phyloP scores from a whole-genome alignment of 2,888 invertebrate species.

The Cheilosia impressa region DNA sequence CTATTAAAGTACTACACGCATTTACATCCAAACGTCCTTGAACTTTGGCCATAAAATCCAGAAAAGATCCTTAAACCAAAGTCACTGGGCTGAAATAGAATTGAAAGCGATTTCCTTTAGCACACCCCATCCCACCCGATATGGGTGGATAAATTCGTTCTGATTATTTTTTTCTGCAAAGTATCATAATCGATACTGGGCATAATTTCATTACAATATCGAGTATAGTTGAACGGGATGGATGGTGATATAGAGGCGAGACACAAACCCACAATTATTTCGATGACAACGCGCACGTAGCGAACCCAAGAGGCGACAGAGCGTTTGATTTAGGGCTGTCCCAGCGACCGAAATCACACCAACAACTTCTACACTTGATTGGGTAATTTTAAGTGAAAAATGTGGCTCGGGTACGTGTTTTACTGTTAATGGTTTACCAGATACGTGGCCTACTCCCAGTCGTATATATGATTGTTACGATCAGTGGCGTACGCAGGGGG shows the following conservation, averaged over 20 bases:
- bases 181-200: constrained; percentile 35
- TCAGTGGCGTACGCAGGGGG: too few species aligned
- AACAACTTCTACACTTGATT: constrained; percentile 16
- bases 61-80: constrained; percentile 56
- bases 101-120: constrained; percentile 44
- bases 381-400: constrained; percentile 36
- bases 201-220: constrained; percentile 54
- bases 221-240: constrained; percentile 11
- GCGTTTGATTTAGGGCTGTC: background rate
- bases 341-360: background rate
- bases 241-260: background rate
- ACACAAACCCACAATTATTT: constrained; percentile 34
- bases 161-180: constrained; percentile 2
- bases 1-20: constrained; percentile 42
- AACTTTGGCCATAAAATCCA: constrained; percentile 54
- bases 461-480: too few species aligned
- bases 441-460: too few species aligned
- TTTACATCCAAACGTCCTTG: constrained; percentile 56
- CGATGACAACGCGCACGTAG: constrained; percentile 47
- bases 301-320: constrained; percentile 10
- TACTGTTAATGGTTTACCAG: background rate
- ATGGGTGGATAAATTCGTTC: background rate
- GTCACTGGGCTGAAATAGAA: constrained; percentile 52
- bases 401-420: constrained; percentile 10
- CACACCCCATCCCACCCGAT: background rate